Conservation (phyloP, 2,888 invertebrate species). For the Phytoseiulus persimilis region DNA sequence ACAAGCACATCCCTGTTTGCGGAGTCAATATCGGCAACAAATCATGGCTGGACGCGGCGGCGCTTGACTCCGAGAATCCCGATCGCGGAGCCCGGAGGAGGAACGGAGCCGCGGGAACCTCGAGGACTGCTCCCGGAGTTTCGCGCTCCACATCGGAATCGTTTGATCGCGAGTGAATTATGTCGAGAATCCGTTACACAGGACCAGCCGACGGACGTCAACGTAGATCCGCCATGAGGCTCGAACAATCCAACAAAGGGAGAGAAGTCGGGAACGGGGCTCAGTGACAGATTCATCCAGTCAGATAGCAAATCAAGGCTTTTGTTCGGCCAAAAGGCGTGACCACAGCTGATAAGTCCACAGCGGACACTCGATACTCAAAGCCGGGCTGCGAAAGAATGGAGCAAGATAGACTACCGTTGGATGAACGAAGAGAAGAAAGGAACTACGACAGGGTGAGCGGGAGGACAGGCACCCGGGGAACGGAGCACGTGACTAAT, state of each 20-base stretch:
- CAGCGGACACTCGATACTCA: not conserved
- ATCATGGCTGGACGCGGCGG: not conserved
- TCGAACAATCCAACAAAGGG: not conserved
- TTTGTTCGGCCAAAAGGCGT: constrained; percentile 5
- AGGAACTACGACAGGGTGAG: not conserved
- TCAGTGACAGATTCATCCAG: not conserved
- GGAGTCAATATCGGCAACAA: not conserved
- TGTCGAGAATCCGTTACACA: not conserved
- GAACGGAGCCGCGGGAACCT: no score
- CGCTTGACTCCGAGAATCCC: no score
- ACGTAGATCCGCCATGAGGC: not conserved
- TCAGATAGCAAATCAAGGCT: not conserved
- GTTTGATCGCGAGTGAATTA: not conserved
- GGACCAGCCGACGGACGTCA: not conserved
- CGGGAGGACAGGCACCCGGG: not conserved
- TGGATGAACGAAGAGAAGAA: not conserved
- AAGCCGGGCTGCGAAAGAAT: not conserved
- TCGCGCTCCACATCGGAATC: not conserved
- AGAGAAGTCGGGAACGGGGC: not conserved
- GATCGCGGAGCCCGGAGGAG: no score
- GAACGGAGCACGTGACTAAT: not conserved
- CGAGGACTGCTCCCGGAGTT: no score
- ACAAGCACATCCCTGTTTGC: not conserved
- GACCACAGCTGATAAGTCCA: not conserved
- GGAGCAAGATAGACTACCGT: not conserved